Base-by-base conservation (phyloP, 1,140 invertebrate species). In the Polyergus mexicanus region DNA sequence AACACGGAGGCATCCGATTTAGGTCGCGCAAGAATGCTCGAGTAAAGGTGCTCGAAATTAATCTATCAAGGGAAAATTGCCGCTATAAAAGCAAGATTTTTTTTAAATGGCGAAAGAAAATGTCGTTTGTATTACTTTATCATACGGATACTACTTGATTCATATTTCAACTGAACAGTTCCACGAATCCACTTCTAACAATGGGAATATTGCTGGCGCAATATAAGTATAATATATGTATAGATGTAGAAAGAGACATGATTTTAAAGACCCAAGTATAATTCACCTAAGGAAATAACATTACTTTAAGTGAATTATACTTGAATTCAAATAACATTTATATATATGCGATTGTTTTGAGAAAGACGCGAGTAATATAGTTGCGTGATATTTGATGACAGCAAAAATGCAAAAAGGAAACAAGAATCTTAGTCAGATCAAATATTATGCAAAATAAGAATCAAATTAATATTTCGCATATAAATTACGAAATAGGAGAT, bases 391-490 rank as follows among this genome's bases (percentile, higher is more conserved):
- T n/a, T n/a, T n/a, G n/a, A n/a, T n/a, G n/a, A 28, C 3, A 38
- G 7, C 1, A 7, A 25, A 28, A 13, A 51, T 11, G 35, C 22
- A 68, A 25, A 75, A 51, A 41, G 16, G 58, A 47, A 83, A 38
- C 28, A 19, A 77, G 60, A 28, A 51, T n/a, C n/a, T 80, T 47
- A 63, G 41, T 38, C 41, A 32, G 56, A 22, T 60, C 87, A 91
- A 89, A 91, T 93, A 94, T 93, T 92, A 90, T 87, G 85, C 80
- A 72, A 92, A 93, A 94, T 94, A 94, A 94, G 94, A 94, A 94
- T 94, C 92, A 94, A 94, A 94, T 94, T 94, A 94, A 93, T n/a
- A n/a, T n/a, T n/a, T 92, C 91, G 88, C 86, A 84, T 92, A 87
- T 92, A 68, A 58, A 91, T 80, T 90, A 69, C 89, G 84, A 92